Base-by-base conservation (phyloP, 1,140 invertebrate genomes). In the Bicyclus anynana region DNA sequence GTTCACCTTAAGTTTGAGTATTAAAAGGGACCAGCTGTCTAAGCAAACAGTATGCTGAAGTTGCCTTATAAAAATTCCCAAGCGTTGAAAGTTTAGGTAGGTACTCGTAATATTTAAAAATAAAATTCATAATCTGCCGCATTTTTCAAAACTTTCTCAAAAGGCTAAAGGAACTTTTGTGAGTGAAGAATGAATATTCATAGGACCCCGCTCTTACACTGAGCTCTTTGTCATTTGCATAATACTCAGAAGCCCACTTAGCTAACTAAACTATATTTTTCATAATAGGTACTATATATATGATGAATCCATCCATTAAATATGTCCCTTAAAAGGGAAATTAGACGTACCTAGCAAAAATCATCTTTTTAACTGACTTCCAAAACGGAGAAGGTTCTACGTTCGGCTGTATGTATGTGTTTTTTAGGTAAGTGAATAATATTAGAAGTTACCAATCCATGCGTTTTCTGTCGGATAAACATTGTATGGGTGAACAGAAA, bases 161-260 rank as follows among this genome's bases (percentile, higher is more conserved):
- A 51, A 51, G 48, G 47, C 58, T 46, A 65, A 66, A 70, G 60
- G 59, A 65, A 71, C 57, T 68, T 68, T 71, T 68, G 65, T 70
- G 66, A 56, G 58, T 58, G 51, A 53, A 37, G 42, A 18, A 55
- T 74, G 68, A 68, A 74, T 74, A 74, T 74, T 74, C 72, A 74
- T 73, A 23, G 59, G 55, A 44, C 48, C n/a, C 33, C 60, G 59
- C 65, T 63, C 64, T 62, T 65, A 62, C 66, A 65, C 60, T 69
- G 52, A 62, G 68, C 63, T 74, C 65, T 66, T 70, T 52, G 59
- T 55, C 47, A 75, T 72, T 70, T 72, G 62, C 66, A 72, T 75
- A 75, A 72, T 66, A 66, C 65, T 54, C 53, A 69, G 65, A 64
- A 59, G 62, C 55, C 40, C 40, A 44, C 40, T 44, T 44, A 44